Evolutionary conservation across 2,113 vertebrate genomes (phyloP).

Genomic region (Bambusicola thoracicus): DNA sequence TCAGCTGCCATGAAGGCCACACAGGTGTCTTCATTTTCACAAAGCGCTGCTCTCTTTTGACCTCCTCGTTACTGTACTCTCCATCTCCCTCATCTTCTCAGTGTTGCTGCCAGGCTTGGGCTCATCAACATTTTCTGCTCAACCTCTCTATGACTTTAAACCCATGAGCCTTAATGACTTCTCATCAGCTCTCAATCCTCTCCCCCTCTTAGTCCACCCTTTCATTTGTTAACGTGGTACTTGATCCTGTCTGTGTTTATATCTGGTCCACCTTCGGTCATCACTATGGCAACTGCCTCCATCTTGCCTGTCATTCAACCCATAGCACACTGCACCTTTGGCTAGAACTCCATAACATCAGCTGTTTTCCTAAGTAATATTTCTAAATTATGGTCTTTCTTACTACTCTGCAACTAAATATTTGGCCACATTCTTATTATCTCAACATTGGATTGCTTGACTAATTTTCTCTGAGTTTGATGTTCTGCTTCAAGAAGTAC

Average conservation of each 20-base stretch:
- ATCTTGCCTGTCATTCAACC: not conserved
- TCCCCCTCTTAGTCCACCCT: rapidly evolving
- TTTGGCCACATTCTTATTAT: not conserved
- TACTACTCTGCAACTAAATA: not conserved
- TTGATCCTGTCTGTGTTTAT: not conserved
- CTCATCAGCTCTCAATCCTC: not conserved
- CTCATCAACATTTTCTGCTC: not conserved
- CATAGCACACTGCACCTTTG: not conserved
- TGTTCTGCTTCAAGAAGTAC: not conserved
- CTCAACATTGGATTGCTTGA: not conserved
- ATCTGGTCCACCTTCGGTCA: not conserved
- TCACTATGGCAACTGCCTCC: not conserved
- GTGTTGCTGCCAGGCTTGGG: not conserved
- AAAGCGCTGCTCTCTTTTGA: not conserved
- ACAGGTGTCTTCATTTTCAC: not conserved
- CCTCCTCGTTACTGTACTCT: rapidly evolving
- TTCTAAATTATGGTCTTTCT: not conserved
- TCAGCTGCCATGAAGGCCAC: not conserved
- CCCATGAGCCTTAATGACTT: not conserved
- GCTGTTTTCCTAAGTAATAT: not conserved
- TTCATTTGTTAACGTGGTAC: not conserved
- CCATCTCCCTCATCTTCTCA: rapidly evolving
- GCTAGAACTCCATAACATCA: not conserved
- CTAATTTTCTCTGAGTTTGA: not conserved
- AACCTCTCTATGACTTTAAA: not conserved